Base-by-base conservation (phyloP, 2,797 vertebrate genomes). In the Poecilia wingei region DNA sequence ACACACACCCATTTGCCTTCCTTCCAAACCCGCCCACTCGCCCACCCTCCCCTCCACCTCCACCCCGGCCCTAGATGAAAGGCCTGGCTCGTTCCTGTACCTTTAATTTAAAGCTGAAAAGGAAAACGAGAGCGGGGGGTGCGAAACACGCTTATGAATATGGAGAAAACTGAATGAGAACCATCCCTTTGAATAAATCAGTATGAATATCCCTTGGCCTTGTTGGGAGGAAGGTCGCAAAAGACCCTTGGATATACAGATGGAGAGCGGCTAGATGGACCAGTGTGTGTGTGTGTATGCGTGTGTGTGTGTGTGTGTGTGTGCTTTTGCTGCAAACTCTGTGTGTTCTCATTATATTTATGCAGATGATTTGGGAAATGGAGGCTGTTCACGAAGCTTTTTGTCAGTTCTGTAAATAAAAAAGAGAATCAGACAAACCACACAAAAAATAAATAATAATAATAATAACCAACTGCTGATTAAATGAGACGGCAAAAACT, bases 61-160 rank as follows among this genome's bases (percentile, higher is more conserved):
- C 79, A 85, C 90, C 90, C 84, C 86, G 88, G 85, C 74, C 72
- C 80, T 90, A 96, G 95, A 96, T 96, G 94, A 96, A 97, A 97
- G 95, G 90, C 94, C 92, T 94, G 92, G 92, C 94, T 96, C 91
- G 88, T 95, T 94, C 94, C 86, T 94, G 92, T 94, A 92, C 86
- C 95, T 96, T 96, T 95, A 93, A 96, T 96, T 96, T 93, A 91
- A 95, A 95, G 93, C 93, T 92, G 91, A 96, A 96, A 95, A 90
- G 94, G 94, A 88, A 94, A 94, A 87, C 80, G 78, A 84, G 91
- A 85, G 90, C 83, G 85, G 89, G 90, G 89, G 90, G 89, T 93
- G 94, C 88, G 86, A 95, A 95, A 95, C 90, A 90, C 86, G 93
- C 93, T 96, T 93, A 90, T 92, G 92, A 92, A 95, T 94, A 95